These are phyloP conservation scores for Dimorphilus gyrociliatus DNA, from an alignment of 2,888 invertebrate genomes.

Conservation along the genomic window DNA sequence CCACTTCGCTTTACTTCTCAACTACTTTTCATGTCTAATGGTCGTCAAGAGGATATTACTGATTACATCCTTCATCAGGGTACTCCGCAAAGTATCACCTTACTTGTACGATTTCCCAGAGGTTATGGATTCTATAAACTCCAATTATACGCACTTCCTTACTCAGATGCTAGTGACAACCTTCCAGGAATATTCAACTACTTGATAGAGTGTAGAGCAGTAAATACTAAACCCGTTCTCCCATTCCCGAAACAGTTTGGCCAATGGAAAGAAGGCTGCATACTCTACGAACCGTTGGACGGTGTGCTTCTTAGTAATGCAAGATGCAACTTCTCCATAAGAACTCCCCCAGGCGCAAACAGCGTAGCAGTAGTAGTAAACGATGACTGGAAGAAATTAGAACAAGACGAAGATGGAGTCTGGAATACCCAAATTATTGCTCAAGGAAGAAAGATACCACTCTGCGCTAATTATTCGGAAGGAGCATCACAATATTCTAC, in stretches of 20 bases:
- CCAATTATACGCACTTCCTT: constrained; percentile 32
- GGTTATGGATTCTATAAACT: constrained; percentile 36
- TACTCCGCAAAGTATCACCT: constrained; percentile 16
- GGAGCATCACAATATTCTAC: no score
- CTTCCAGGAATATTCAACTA: constrained; percentile 38
- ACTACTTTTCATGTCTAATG: constrained; percentile 18
- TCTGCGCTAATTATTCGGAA: no score
- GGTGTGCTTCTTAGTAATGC: constrained; percentile 15
- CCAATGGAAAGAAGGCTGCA: constrained; percentile 39
- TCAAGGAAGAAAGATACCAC: no score
- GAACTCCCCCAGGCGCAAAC: constrained; percentile 25
- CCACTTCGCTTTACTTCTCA: constrained; percentile 34
- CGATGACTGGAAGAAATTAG: constrained; percentile 33
- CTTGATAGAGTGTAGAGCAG: constrained; percentile 26
- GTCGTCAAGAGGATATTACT: constrained; percentile 22
- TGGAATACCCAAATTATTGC: no score
- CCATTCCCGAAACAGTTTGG: constrained; percentile 38
- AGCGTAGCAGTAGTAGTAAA: constrained; percentile 34
- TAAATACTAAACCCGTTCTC: constrained; percentile 13
- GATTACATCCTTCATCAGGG: constrained; percentile 33
- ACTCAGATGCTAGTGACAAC: constrained; percentile 27
- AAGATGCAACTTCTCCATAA: constrained; percentile 12
- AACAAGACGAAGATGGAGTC: no score
- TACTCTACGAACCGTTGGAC: constrained; percentile 26
- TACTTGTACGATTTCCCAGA: constrained; percentile 22